Percentiles rank a stretch among this genome's conserved stretches.
These are phyloP conservation scores for Zaprionus tsacasi DNA, from an alignment of 1,140 invertebrate genomes.

Conservation along the genomic window DNA sequence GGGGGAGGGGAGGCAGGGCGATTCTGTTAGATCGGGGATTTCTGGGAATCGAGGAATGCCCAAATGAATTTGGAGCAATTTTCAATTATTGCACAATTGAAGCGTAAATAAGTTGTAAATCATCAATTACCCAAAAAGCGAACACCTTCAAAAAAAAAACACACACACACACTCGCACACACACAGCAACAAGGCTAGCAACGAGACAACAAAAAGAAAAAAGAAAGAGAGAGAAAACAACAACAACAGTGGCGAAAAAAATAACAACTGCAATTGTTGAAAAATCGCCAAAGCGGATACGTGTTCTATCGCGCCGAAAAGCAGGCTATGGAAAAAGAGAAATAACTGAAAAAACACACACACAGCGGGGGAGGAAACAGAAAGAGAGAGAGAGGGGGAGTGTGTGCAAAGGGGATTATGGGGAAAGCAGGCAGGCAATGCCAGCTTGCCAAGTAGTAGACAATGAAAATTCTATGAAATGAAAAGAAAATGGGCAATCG, in stretches of 20 bases:
- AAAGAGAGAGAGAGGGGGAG: neutral
- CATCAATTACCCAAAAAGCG: constrained; percentile 76
- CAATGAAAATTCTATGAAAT: constrained; percentile 63
- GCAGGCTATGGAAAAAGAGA: constrained; percentile 41
- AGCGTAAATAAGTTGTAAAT: constrained; percentile 83
- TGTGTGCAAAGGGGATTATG: neutral
- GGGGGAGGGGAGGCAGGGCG: neutral
- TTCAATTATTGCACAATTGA: constrained; percentile 82
- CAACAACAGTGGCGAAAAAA: constrained; percentile 24
- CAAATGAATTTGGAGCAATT: constrained; percentile 80
- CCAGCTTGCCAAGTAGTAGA: constrained; percentile 41
- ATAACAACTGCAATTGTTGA: constrained; percentile 73
- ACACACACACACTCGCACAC: constrained; percentile 32
- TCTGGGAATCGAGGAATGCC: constrained; percentile 52
- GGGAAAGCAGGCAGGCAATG: neutral
- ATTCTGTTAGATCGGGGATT: neutral
- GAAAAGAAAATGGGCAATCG: constrained; percentile 76
- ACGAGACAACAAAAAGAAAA: constrained; percentile 13
- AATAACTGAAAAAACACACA: constrained; percentile 19
- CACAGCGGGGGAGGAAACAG: neutral
- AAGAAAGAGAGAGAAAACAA: neutral
- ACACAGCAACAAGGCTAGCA: constrained; percentile 10
- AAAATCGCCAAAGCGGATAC: constrained; percentile 74
- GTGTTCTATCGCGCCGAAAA: constrained; percentile 71
- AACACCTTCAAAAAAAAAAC: constrained; percentile 38